These are phyloP conservation scores for Lepilemur septentrionalis DNA, from an alignment of 2,797 vertebrate species.

Conservation along the genomic window DNA sequence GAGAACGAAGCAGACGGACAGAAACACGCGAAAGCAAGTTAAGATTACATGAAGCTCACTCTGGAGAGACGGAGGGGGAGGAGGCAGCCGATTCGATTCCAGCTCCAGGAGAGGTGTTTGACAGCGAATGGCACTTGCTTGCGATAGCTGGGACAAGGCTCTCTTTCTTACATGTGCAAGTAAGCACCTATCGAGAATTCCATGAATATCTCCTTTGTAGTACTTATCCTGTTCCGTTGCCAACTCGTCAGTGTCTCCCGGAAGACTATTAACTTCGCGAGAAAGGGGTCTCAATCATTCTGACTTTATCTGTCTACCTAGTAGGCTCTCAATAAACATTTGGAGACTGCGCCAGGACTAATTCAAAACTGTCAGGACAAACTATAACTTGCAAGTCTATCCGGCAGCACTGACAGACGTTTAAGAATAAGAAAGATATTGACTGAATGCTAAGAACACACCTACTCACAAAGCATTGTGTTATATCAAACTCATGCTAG, in stretches of 20 bases:
- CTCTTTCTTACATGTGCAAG: not conserved
- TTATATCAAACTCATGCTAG: not conserved
- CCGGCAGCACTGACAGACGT: not conserved
- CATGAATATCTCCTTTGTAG: not conserved
- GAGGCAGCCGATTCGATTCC: not conserved
- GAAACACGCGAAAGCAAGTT: not conserved
- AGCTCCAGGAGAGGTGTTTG: not conserved
- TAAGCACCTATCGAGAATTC: not conserved
- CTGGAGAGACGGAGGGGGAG: no score
- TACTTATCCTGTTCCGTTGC: not conserved
- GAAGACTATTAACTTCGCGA: not conserved
- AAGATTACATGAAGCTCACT: accelerated
- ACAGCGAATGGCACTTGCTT: not conserved
- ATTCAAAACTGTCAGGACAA: not conserved
- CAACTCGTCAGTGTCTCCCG: not conserved
- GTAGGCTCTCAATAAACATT: not conserved
- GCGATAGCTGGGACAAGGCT: no score
- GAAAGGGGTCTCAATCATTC: not conserved
- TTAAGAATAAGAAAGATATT: not conserved
- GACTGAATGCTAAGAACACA: not conserved
- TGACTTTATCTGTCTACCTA: not conserved
- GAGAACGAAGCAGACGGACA: not conserved
- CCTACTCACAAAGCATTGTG: not conserved
- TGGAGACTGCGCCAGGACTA: not conserved
- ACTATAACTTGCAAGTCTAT: not conserved